These are phyloP conservation scores for Selene dorsalis DNA, from an alignment of 2,797 vertebrate genomes.

Conservation along the genomic window DNA sequence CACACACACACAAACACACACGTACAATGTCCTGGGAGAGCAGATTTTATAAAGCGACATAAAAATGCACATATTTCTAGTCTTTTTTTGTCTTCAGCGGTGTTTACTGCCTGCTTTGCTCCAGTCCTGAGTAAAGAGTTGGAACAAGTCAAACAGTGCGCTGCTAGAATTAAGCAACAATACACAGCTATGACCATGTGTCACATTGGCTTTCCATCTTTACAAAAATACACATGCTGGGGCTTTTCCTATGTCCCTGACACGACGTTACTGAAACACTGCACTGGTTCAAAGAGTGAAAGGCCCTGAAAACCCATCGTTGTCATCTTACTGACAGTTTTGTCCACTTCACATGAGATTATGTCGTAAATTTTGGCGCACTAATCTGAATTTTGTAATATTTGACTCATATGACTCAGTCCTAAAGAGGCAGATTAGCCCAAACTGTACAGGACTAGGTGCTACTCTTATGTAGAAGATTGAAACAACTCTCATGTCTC, in stretches of 20 bases:
- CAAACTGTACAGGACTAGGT: not conserved
- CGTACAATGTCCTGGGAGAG: constrained; percentile 48
- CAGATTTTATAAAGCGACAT: constrained; percentile 36
- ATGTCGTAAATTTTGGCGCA: not conserved
- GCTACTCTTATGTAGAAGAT: not conserved
- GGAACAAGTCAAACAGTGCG: constrained; percentile 34
- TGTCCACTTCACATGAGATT: not conserved
- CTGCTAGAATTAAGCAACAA: constrained; percentile 33
- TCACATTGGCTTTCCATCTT: constrained; percentile 43
- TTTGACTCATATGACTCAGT: not conserved
- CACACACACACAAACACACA: no score
- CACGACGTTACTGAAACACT: constrained; percentile 25
- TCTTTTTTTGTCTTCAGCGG: constrained; percentile 7
- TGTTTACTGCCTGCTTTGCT: constrained; percentile 2
- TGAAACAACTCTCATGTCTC: not conserved
- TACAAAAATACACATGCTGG: constrained; percentile 43
- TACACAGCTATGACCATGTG: constrained; percentile 34
- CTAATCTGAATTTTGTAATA: not conserved
- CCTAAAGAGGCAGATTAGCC: not conserved
- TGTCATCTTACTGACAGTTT: not conserved
- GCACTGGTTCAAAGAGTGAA: not conserved
- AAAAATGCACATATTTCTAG: constrained; percentile 23
- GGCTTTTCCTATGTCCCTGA: constrained; percentile 23
- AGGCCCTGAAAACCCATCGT: constrained; percentile 26
- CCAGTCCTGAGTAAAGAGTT: constrained; percentile 16